Evolutionary conservation across 2,888 invertebrate species (phyloP).

Genomic region (Antitype chi): DNA sequence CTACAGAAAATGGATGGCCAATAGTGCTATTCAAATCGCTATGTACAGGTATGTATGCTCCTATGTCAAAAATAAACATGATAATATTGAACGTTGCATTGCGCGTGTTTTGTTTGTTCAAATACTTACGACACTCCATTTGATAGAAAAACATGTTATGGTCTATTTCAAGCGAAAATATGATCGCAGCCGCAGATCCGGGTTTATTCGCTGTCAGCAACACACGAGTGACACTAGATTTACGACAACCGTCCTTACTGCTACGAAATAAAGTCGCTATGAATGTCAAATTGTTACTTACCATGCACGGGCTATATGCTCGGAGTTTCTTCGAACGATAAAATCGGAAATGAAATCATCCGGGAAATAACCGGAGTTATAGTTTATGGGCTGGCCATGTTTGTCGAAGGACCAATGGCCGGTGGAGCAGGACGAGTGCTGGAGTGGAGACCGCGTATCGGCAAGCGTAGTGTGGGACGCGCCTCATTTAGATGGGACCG

Average conservation of each 20-base stretch:
- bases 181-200: neutral
- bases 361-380: neutral
- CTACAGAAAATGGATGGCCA: conserved; percentile 93
- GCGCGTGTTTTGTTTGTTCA: conserved; percentile 8
- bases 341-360: neutral
- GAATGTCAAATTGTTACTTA: neutral
- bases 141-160: neutral
- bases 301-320: neutral
- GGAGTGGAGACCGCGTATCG: neutral
- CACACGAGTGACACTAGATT: neutral
- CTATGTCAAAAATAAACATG: conserved; percentile 6
- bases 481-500: neutral
- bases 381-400: neutral
- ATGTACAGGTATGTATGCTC: conserved; percentile 79
- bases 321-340: neutral
- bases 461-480: neutral
- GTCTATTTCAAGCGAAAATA: conserved; percentile 6
- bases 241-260: neutral
- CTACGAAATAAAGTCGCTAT: neutral
- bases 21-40: conserved; percentile 88
- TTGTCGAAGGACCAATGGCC: neutral
- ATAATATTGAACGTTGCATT: conserved; percentile 14
- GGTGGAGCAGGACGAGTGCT: neutral
- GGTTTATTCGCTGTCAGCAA: neutral
- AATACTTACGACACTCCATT: conserved; percentile 18